Conservation (phyloP, 2,113 vertebrate genomes). For the Bubalus kerabau region DNA sequence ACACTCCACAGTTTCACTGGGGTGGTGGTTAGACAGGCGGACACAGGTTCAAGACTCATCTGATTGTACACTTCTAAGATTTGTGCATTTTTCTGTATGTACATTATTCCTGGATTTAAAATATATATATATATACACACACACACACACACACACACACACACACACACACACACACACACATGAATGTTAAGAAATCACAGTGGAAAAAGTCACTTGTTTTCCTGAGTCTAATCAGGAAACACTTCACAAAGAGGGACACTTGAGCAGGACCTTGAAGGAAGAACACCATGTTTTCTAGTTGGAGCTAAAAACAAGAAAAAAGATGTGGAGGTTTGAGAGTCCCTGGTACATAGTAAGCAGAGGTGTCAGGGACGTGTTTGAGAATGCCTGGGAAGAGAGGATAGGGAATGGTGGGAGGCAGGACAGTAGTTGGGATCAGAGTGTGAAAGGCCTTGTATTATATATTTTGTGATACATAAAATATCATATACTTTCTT, state of each 20-base stretch:
- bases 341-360: background rate
- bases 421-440: background rate
- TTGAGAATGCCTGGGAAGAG: background rate
- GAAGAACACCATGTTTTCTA: background rate
- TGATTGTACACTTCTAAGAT: background rate
- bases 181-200: background rate
- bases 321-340: background rate
- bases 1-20: background rate
- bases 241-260: background rate
- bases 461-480: background rate
- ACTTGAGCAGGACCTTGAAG: background rate
- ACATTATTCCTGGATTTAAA: background rate
- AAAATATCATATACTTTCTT: background rate
- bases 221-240: background rate
- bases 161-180: no score
- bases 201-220: background rate
- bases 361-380: background rate
- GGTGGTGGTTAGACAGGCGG: background rate
- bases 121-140: background rate
- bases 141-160: no score
- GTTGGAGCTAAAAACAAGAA: background rate
- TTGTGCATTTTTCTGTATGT: background rate
- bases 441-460: background rate
- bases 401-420: background rate
- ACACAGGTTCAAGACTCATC: background rate